Evolutionary conservation across 2,888 invertebrate species (phyloP).

Genomic region (Nymphalis polychloros): DNA sequence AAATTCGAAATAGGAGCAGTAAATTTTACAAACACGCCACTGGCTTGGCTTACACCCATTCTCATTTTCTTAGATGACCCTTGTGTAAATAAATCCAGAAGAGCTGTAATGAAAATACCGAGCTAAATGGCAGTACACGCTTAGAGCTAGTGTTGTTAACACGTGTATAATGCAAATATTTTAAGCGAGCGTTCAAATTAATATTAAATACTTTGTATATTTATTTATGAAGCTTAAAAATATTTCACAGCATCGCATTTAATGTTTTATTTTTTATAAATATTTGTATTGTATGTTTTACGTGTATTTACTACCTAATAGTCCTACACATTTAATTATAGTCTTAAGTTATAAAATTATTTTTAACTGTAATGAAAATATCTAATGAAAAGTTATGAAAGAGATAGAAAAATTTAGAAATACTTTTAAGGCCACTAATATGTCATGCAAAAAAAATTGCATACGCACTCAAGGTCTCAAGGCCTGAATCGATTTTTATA

Average conservation of each 20-base stretch:
- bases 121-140: conserved; percentile 47
- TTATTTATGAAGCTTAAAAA: conserved; percentile 17
- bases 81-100: conserved; percentile 57
- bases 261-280: neutral
- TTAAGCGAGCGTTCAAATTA: conserved; percentile 34
- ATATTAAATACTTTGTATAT: conserved; percentile 31
- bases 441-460: too few relatives aligned
- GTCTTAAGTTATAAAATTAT: too few relatives aligned
- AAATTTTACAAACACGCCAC: conserved; percentile 52
- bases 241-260: neutral
- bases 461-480: too few relatives aligned
- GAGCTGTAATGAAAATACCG: conserved; percentile 62
- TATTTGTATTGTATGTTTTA: too few relatives aligned
- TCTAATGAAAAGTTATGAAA: too few relatives aligned
- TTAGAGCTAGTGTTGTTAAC: conserved; percentile 43
- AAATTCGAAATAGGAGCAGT: conserved; percentile 51
- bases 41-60: conserved; percentile 54
- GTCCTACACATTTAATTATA: neutral
- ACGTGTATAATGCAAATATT: conserved; percentile 38
- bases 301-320: neutral
- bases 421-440: too few relatives aligned
- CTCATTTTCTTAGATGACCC: conserved; percentile 67
- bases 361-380: too few relatives aligned
- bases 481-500: too few relatives aligned
- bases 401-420: too few relatives aligned